A percentile compares a stretch with the other conserved stretches of the same genome.
phyloP scores from a whole-genome alignment of 2,797 vertebrate species.

The Gobio occitaniae region DNA sequence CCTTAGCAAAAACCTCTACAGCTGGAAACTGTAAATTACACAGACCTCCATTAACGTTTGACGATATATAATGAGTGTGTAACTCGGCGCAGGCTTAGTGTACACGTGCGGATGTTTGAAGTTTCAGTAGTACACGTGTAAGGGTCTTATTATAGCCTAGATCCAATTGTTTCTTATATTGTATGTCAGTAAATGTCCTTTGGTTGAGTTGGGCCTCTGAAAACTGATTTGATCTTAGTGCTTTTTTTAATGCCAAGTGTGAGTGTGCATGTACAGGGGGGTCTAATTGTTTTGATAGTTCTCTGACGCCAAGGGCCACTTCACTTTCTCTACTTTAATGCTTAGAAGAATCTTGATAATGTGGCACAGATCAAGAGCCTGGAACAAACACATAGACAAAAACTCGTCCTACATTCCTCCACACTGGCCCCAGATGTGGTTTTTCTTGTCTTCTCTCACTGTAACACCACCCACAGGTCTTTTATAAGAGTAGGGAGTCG shows the following conservation, averaged over 20 bases:
- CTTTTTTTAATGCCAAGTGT: background rate
- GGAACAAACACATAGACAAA: conserved; percentile 30
- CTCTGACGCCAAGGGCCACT: conserved; percentile 6
- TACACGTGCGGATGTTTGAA: conserved; percentile 27
- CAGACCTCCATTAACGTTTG: conserved; percentile 25
- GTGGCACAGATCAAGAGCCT: conserved; percentile 24
- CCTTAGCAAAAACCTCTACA: conserved; percentile 11
- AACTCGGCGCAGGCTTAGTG: conserved; percentile 9
- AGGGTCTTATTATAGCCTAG: conserved; percentile 11
- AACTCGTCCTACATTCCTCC: conserved; percentile 47
- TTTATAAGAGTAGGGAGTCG: conserved; percentile 28
- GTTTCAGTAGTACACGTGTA: conserved; percentile 9
- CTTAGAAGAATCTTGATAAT: conserved; percentile 40
- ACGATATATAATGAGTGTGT: conserved; percentile 28
- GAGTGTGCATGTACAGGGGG: background rate
- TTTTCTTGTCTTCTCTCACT: conserved; percentile 27
- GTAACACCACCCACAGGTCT: conserved; percentile 37
- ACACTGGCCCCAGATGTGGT: conserved; percentile 54
- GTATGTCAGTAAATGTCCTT: background rate
- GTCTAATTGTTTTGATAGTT: conserved; percentile 10
- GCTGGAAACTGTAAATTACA: conserved; percentile 48
- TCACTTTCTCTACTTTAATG: conserved; percentile 47
- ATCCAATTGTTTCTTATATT: background rate
- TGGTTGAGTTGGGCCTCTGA: background rate
- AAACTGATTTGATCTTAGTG: conserved; percentile 8